Base-by-base conservation (phyloP, 1,140 invertebrate genomes). In the Drosophila repleta region DNA sequence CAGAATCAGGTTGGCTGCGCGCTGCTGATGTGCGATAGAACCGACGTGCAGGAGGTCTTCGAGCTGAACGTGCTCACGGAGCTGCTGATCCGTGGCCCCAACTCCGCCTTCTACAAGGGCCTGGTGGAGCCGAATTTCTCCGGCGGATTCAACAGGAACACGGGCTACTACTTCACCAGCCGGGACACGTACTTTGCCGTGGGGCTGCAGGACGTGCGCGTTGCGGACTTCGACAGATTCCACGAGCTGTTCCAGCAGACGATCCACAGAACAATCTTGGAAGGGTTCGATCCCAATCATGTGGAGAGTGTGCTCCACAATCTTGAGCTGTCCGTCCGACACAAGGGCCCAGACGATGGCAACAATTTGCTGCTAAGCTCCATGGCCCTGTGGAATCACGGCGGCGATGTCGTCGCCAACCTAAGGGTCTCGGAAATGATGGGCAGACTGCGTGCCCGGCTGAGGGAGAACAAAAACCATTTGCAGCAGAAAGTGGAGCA, bases 251-350 rank as follows among this genome's bases (percentile, higher is more conserved):
- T 96, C 84, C 92, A 96, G 58, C 92, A 95, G 71, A 97, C 97
- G 1, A 91, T 98, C 17, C 88, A 94, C 49, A 91, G 93, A 48
- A 93, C 96, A 35, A 93, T 95, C 10, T 80, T 94, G 56, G 93
- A 95, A 64, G 97, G 97, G 1, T 98, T 99, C 92, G 94, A 95
- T 32, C 91, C 94, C 46, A 93, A 96, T 58, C 95, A 97, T 75
- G 94, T 99, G 43, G 96, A 98, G 80, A 96, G 96, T 79, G 93
- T 98, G 49, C 84, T 99, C n/a, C 97, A 98, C 90, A 94, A 93
- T 13, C 95, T 98, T 74, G 97, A 99, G 92, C 81, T 99, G 3
- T 92, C 93, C 1, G 93, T 95, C 0, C 98, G 97, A 91, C 97
- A 98, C 92, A 96, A 98, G 90, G 94, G 94, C 0, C 94, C 95